Percentiles rank a stretch among this genome's conserved stretches.
phyloP scores from a whole-genome alignment of 2,888 invertebrate genomes.

The Amiota mariae region DNA sequence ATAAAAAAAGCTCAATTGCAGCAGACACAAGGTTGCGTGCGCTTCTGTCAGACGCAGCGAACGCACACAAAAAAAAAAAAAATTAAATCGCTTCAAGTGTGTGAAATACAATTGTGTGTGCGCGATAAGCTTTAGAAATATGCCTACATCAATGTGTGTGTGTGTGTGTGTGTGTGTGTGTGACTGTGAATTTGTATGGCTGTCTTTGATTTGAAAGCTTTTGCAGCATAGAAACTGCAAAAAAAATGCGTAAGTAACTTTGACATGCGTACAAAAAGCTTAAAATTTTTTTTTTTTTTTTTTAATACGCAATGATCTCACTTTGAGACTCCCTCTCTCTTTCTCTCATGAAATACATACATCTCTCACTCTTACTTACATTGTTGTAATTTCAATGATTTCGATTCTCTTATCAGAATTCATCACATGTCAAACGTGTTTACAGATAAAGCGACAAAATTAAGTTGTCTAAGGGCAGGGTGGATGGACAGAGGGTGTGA shows the following conservation, averaged over 20 bases:
- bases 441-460: no score
- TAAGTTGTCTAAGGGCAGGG: no score
- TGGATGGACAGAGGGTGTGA: no score
- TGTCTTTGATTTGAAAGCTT: slow-evolving; percentile 3
- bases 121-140: slow-evolving; percentile 6
- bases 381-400: not conserved
- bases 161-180: not conserved
- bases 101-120: slow-evolving; percentile 22
- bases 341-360: not conserved
- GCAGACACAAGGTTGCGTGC: slow-evolving; percentile 16
- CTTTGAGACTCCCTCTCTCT: not conserved
- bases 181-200: not conserved
- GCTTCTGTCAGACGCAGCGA: not conserved
- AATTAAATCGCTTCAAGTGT: slow-evolving; percentile 24
- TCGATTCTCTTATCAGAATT: no score
- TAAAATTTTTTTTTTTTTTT: not conserved
- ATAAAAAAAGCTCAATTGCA: slow-evolving; percentile 7
- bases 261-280: slow-evolving; percentile 1
- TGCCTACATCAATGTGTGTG: not conserved
- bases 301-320: not conserved
- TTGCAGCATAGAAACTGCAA: slow-evolving; percentile 24
- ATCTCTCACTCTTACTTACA: not conserved
- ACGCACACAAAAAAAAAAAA: not conserved
- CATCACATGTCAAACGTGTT: no score
- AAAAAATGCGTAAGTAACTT: not conserved